Conservation (phyloP, 2,888 invertebrate species). For the Drosophila bunnanda region DNA sequence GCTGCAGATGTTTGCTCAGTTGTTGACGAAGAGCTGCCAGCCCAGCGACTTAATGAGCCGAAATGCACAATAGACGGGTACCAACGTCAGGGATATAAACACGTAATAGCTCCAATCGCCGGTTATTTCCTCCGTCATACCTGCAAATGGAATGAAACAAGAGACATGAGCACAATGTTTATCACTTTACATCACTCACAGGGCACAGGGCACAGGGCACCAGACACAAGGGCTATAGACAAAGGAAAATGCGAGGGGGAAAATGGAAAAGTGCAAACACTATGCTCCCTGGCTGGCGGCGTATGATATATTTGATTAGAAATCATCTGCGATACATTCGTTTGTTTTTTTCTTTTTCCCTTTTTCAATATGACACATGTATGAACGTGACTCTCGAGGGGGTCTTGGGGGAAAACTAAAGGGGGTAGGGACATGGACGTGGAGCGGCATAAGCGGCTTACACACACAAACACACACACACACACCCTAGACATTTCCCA, state of each 20-base stretch:
- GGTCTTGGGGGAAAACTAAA: neutral
- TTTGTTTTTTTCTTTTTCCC: constrained; percentile 6
- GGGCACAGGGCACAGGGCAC: no score
- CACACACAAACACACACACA: constrained; percentile 2
- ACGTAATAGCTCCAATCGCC: constrained; percentile 84
- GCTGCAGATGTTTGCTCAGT: constrained; percentile 79
- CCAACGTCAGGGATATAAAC: constrained; percentile 82
- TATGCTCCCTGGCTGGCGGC: constrained; percentile 20
- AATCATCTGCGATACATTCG: constrained; percentile 57
- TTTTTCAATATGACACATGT: constrained; percentile 44
- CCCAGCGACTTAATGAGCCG: constrained; percentile 85
- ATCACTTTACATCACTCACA: constrained; percentile 8
- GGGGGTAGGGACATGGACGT: neutral
- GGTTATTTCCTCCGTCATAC: constrained; percentile 84
- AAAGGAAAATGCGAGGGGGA: neutral
- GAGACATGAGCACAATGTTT: constrained; percentile 30
- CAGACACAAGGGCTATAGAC: neutral
- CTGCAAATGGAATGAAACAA: constrained; percentile 55
- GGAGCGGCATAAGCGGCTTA: constrained; percentile 39
- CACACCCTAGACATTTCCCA: constrained; percentile 31
- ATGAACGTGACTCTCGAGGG: constrained; percentile 36
- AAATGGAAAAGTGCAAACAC: constrained; percentile 31
- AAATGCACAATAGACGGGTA: constrained; percentile 85
- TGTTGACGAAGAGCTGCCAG: constrained; percentile 85
- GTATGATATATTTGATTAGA: constrained; percentile 66